Evolutionary conservation across 2,113 vertebrate genomes (phyloP).

Genomic region (Silurus asotus): DNA sequence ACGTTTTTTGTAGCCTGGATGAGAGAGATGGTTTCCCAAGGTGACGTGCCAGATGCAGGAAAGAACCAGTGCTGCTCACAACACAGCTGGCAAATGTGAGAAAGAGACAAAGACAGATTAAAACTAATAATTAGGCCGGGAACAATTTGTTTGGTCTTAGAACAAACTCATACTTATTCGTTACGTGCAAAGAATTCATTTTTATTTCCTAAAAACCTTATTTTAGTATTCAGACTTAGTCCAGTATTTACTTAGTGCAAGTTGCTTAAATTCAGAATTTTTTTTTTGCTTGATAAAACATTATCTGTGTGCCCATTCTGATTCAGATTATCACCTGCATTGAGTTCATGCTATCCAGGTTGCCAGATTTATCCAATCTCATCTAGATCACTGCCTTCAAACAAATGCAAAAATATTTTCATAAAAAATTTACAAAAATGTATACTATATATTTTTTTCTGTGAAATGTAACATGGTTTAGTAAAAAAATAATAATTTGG

Average conservation of each 20-base stretch:
- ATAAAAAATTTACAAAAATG: neutral
- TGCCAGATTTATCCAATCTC: neutral
- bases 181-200: neutral
- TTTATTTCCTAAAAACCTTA: neutral
- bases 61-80: slow-evolving; percentile 17
- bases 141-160: slow-evolving; percentile 1
- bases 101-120: slow-evolving; percentile 26
- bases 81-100: slow-evolving; percentile 21
- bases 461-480: neutral
- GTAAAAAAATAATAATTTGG: neutral
- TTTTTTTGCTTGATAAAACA: neutral
- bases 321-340: neutral
- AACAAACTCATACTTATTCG: neutral
- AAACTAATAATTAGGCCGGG: slow-evolving; percentile 33
- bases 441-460: neutral
- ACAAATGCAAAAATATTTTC: neutral
- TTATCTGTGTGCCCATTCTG: neutral
- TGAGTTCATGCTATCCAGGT: neutral
- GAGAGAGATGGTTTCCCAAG: slow-evolving; percentile 17
- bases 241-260: neutral
- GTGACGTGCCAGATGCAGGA: slow-evolving; percentile 15
- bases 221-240: neutral
- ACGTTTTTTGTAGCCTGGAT: neutral
- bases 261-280: neutral
- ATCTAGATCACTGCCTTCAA: neutral